phyloP scores from a whole-genome alignment of 64 coral and sea anemone species.

The Dendrophyllia cribrosa region DNA sequence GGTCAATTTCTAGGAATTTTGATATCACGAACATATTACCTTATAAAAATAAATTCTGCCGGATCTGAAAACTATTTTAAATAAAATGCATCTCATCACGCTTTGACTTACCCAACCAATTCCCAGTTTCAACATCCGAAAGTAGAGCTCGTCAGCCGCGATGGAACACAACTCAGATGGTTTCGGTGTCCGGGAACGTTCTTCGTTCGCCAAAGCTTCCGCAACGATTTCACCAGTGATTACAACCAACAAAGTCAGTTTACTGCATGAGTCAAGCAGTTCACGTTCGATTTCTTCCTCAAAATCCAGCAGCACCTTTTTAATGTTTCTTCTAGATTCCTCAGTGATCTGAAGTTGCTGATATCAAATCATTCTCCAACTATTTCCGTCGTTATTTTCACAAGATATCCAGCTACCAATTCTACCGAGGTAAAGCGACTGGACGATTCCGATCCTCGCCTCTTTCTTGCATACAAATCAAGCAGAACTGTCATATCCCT shows the following conservation, averaged over 20 bases:
- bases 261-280: not conserved
- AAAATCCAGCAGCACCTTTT: not conserved
- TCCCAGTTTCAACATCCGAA: not conserved
- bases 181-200: not conserved
- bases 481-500: not conserved
- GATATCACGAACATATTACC: too few relatives aligned
- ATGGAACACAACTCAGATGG: not conserved
- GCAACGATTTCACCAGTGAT: constrained; percentile 1
- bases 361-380: not conserved
- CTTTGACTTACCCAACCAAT: not conserved
- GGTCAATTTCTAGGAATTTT: too few relatives aligned
- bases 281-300: not conserved
- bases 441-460: not conserved
- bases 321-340: not conserved
- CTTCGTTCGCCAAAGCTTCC: not conserved
- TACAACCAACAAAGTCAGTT: not conserved
- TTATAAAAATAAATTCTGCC: too few relatives aligned
- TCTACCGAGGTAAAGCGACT: not conserved
- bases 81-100: too few relatives aligned
- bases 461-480: not conserved
- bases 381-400: not conserved
- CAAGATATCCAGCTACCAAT: not conserved
- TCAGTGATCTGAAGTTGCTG: not conserved
- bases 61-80: too few relatives aligned
- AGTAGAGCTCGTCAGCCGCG: not conserved